Percentiles rank a stretch among this genome's conserved stretches.
These are phyloP conservation scores for Meteorus cinctellus DNA, from an alignment of 2,888 invertebrate species.

Conservation along the genomic window DNA sequence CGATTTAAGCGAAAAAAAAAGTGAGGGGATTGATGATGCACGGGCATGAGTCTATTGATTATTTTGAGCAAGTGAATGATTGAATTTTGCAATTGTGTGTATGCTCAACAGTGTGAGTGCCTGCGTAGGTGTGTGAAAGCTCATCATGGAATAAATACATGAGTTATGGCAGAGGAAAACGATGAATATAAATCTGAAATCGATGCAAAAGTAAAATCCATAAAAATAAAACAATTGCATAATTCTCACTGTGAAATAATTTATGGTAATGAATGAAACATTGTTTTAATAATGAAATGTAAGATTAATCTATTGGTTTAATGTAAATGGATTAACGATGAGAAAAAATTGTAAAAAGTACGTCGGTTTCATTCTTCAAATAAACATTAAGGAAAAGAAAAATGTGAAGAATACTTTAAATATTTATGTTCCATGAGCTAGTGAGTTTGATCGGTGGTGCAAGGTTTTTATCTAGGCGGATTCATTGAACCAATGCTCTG, in stretches of 20 bases:
- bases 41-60: not conserved
- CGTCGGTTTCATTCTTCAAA: conserved; percentile 24
- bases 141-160: conserved; percentile 3
- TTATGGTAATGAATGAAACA: conserved; percentile 53
- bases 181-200: conserved; percentile 36
- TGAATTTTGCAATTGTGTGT: conserved; percentile 62
- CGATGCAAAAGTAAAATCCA: not conserved
- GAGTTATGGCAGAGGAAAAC: conserved; percentile 28
- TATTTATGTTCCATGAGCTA: not conserved
- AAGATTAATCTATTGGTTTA: conserved; percentile 44
- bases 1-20: not conserved
- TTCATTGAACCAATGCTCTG: not conserved
- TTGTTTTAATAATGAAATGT: conserved; percentile 56
- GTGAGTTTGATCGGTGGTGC: too few species aligned
- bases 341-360: conserved; percentile 54
- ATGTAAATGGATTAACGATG: conserved; percentile 48
- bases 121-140: conserved; percentile 15
- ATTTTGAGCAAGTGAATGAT: conserved; percentile 50
- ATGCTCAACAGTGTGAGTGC: conserved; percentile 50
- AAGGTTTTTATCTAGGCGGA: not conserved
- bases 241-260: conserved; percentile 55
- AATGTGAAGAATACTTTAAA: not conserved
- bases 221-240: conserved; percentile 38
- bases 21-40: not conserved
- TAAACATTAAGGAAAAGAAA: not conserved